A percentile compares a stretch with the other conserved stretches of the same genome.
Conservation (phyloP, 1,140 invertebrate genomes). For the Acromyrmex echinatior region DNA sequence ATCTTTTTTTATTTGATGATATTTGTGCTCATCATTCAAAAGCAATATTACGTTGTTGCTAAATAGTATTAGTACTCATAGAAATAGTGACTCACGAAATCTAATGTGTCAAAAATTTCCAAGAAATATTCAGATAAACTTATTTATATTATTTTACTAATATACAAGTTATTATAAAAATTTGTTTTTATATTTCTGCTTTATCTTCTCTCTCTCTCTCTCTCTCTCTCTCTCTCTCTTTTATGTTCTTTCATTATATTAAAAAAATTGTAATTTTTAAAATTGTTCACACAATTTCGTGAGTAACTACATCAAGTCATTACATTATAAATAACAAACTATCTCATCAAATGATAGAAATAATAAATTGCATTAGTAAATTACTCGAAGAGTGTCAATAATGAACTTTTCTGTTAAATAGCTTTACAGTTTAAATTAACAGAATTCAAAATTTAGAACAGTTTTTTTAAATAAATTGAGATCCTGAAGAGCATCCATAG, state of each 20-base stretch:
- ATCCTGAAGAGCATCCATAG: neutral
- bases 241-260: neutral
- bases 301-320: conserved; percentile 4
- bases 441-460: neutral
- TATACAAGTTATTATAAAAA: neutral
- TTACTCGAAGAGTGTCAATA: neutral
- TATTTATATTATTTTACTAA: conserved; percentile 21
- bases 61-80: neutral
- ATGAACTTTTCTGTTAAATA: neutral
- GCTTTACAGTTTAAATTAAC: neutral
- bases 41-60: conserved; percentile 10
- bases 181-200: neutral
- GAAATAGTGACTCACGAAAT: conserved; percentile 13
- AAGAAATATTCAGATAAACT: conserved; percentile 58
- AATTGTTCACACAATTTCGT: conserved; percentile 21
- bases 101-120: conserved; percentile 21
- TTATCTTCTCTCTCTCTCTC: neutral
- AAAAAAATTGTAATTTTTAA: neutral
- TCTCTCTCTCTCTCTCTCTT: neutral
- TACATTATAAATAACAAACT: neutral
- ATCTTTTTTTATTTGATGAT: conserved; percentile 10
- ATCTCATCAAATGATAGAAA: neutral
- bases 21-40: neutral
- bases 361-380: neutral
- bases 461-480: neutral